Conservation (phyloP, 2,113 vertebrate species). For the Scalopus aquaticus region DNA sequence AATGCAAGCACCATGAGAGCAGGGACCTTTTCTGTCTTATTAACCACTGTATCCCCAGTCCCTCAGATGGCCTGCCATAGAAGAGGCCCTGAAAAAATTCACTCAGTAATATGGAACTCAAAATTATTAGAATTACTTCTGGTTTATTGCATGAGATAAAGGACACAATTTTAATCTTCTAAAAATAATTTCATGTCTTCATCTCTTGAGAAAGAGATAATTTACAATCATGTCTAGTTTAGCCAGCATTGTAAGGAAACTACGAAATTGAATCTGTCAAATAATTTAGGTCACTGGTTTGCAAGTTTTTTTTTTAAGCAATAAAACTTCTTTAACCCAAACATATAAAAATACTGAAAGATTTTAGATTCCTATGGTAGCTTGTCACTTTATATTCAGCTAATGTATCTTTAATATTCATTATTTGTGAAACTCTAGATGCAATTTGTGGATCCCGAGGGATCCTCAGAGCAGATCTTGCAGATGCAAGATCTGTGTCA, state of each 20-base stretch:
- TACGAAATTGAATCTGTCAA: background rate
- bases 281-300: background rate
- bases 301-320: background rate
- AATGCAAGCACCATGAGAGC: background rate
- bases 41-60: too few relatives aligned
- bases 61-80: background rate
- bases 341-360: background rate
- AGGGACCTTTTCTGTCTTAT: background rate
- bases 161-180: background rate
- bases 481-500: background rate
- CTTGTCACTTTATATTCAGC: background rate
- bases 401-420: background rate
- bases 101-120: background rate
- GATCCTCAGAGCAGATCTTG: background rate
- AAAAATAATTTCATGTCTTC: background rate
- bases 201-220: background rate
- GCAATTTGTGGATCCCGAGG: fast-evolving
- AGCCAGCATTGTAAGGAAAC: background rate
- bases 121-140: background rate
- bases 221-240: background rate
- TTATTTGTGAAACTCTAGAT: background rate
- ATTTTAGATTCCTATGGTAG: background rate
- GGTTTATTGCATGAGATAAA: background rate
- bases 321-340: background rate
- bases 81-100: background rate